Base-by-base conservation (phyloP, 2,113 vertebrate species). In the Oceanites oceanicus region DNA sequence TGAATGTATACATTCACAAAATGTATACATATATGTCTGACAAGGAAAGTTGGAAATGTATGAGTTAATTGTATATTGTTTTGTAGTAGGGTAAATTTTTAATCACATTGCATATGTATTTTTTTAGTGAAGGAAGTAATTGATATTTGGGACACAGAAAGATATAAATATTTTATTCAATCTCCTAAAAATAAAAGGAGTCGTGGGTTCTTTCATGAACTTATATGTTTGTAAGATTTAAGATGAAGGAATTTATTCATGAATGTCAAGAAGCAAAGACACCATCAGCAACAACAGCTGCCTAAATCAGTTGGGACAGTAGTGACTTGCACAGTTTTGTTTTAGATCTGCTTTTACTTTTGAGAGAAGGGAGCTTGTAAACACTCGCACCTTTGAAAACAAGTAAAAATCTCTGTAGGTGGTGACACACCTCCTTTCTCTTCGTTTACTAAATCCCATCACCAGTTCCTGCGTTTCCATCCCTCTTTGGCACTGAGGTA, bases 141-240 rank as follows among this genome's bases (percentile, higher is more conserved):
- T 96, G 97, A 94, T 97, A 97, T 93, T 95, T 96, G 95, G 95
- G 97, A 94, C 94, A 77, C 47, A 87, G 93, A 95, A 68, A 66
- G 73, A 70, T 74, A 94, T 98, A 95, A 97, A 98, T 97, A 97
- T 97, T 98, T 98, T 94, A 98, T 97, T 92, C 34, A 10, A 30
- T 85, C 92, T 95, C 94, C 96, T 96, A 97, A 98, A 97, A 98
- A 97, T 97, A 98, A 98, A 97, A 97, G 65, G 67, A 96, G 34
- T 92, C 30, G 56, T 90, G 90, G 79, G 79, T 88, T 97, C 94
- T 97, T 97, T 96, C 92, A 96, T 94, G 95, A 94, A 82, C 88
- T 66, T 94, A 49, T 94, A 82, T 72, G 78, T 95, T 97, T 95
- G 59, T 89, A 89, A 77, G 85, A 84, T 88, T 97, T 94, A 91